phyloP scores from a whole-genome alignment of 2,888 invertebrate species.

The Sarcophaga rosellei region DNA sequence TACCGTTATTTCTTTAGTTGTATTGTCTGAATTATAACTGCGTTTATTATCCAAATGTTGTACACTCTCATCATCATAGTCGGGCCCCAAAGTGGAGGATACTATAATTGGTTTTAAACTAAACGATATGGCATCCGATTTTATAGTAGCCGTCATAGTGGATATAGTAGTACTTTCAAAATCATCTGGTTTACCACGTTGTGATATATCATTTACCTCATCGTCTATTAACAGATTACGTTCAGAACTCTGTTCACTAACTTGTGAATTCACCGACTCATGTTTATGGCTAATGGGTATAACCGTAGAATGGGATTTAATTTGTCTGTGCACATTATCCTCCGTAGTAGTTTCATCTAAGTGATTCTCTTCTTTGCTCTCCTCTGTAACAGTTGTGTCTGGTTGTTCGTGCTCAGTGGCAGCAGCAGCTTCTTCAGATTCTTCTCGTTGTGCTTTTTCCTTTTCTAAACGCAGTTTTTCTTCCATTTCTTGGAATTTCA shows the following conservation, averaged over 20 bases:
- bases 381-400: slow-evolving; percentile 30
- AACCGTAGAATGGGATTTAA: slow-evolving; percentile 62
- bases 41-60: slow-evolving; percentile 40
- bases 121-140: slow-evolving; percentile 69
- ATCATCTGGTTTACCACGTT: slow-evolving; percentile 75
- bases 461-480: slow-evolving; percentile 88
- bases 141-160: slow-evolving; percentile 28
- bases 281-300: slow-evolving; percentile 65
- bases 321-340: slow-evolving; percentile 38
- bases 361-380: slow-evolving; percentile 57
- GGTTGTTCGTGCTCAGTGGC: slow-evolving; percentile 49
- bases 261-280: slow-evolving; percentile 74
- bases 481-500: slow-evolving; percentile 94
- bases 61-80: slow-evolving; percentile 60
- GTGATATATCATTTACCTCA: slow-evolving; percentile 77
- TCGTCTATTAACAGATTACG: slow-evolving; percentile 79
- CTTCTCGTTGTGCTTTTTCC: slow-evolving; percentile 82
- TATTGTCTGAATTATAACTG: not conserved
- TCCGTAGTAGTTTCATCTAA: slow-evolving; percentile 59
- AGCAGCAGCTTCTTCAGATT: slow-evolving; percentile 72
- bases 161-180: slow-evolving; percentile 69
- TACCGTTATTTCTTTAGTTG: not conserved
- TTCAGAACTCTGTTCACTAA: slow-evolving; percentile 79
- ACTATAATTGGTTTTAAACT: slow-evolving; percentile 78
- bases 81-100: slow-evolving; percentile 75